Evolutionary conservation across 2,113 vertebrate genomes (phyloP).

Genomic region (Oncorhynchus masou): DNA sequence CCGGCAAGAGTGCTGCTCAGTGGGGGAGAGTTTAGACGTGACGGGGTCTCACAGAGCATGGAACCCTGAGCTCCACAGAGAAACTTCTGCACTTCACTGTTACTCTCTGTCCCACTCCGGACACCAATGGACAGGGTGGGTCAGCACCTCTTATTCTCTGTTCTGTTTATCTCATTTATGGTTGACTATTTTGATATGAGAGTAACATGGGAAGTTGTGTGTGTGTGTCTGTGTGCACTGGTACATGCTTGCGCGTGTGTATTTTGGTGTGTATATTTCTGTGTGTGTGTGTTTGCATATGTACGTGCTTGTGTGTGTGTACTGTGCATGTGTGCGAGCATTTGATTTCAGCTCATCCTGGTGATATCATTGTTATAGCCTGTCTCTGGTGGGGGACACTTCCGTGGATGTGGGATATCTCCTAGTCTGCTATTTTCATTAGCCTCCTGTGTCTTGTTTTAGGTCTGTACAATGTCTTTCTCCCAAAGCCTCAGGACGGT

Average conservation of each 20-base stretch:
- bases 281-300: not conserved
- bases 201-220: not conserved
- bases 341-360: not conserved
- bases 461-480: not conserved
- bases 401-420: slow-evolving; percentile 4
- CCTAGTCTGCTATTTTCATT: slow-evolving; percentile 15
- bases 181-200: not conserved
- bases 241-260: not conserved
- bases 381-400: slow-evolving; percentile 8
- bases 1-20: slow-evolving; percentile 20
- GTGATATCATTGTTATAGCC: slow-evolving; percentile 2
- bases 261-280: slow-evolving; percentile 1
- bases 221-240: not conserved
- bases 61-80: slow-evolving; percentile 21
- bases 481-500: slow-evolving; percentile 33
- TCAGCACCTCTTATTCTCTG: slow-evolving; percentile 18
- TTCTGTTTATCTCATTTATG: not conserved
- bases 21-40: slow-evolving; percentile 3
- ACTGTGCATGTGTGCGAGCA: not conserved
- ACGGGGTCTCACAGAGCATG: slow-evolving; percentile 12
- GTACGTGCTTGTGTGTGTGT: not conserved
- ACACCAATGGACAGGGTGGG: slow-evolving; percentile 64
- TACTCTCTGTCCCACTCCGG: slow-evolving; percentile 1
- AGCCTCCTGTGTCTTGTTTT: not conserved
- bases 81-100: slow-evolving; percentile 14